A percentile compares a stretch with the other conserved stretches of the same genome.
These are phyloP conservation scores for Myripristis jacobus DNA, from an alignment of 2,797 vertebrate species.

Conservation along the genomic window DNA sequence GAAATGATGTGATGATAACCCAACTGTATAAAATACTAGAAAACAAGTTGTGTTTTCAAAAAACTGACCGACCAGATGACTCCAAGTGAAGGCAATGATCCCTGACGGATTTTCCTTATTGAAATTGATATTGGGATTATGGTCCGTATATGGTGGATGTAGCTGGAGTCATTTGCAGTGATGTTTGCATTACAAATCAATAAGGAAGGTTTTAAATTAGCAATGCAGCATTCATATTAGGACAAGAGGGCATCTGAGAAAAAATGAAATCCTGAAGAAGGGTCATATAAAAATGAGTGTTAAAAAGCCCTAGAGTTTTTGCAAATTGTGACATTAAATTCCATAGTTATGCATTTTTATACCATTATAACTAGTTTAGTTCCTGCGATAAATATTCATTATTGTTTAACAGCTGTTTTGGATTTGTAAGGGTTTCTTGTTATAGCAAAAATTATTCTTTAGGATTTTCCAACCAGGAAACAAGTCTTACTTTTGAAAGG, in stretches of 20 bases:
- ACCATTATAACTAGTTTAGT: no score
- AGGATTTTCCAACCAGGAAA: background rate
- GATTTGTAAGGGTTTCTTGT: no score
- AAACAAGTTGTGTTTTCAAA: background rate
- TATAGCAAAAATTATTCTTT: no score
- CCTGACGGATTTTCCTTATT: background rate
- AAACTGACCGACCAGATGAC: background rate
- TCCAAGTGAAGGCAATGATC: background rate
- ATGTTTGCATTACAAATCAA: background rate
- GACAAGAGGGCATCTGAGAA: background rate
- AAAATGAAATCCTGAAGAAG: background rate
- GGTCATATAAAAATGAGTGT: background rate
- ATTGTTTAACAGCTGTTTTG: background rate
- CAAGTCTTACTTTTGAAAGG: background rate
- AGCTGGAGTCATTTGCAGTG: background rate
- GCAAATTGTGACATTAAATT: background rate
- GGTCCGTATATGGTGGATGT: background rate
- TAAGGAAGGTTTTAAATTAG: background rate
- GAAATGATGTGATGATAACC: slow-evolving; percentile 8
- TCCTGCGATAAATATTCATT: background rate
- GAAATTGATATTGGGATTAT: background rate
- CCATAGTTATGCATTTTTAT: background rate
- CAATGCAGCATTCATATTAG: background rate
- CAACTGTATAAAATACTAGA: background rate
- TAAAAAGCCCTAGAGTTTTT: background rate